Evolutionary conservation across 2,888 invertebrate genomes (phyloP).

Genomic region (Mesorhabditis spiculigera): DNA sequence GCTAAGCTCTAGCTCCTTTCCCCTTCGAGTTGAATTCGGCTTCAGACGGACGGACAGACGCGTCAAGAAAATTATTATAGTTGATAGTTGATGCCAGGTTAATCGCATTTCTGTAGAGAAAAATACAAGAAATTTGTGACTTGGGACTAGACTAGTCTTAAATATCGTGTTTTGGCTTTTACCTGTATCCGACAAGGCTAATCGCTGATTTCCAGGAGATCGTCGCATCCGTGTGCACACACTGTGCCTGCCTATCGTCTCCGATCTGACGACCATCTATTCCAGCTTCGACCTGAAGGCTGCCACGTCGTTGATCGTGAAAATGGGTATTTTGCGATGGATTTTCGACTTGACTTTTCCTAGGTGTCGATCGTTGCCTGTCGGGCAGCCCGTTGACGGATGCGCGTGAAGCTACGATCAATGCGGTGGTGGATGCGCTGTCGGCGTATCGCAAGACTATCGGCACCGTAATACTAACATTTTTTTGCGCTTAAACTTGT

Average conservation of each 20-base stretch:
- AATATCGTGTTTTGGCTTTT: background rate
- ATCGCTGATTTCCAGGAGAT: conserved; percentile 70
- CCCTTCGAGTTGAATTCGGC: too few relatives aligned
- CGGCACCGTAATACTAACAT: conserved; percentile 17
- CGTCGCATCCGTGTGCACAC: conserved; percentile 95
- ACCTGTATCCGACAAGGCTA: background rate
- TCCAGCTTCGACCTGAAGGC: conserved; percentile 82
- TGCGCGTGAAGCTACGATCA: conserved; percentile 91
- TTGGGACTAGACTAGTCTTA: background rate
- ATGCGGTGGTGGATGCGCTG: conserved; percentile 85
- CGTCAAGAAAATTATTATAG: too few relatives aligned
- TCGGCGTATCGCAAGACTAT: conserved; percentile 60
- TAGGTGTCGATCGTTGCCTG: conserved; percentile 84
- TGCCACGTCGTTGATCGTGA: conserved; percentile 80
- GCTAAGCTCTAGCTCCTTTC: too few relatives aligned
- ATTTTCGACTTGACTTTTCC: conserved; percentile 8
- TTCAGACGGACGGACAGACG: too few relatives aligned
- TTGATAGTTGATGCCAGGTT: too few relatives aligned
- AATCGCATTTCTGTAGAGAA: too few relatives aligned
- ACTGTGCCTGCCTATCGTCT: conserved; percentile 83
- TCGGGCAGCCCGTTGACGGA: conserved; percentile 74
- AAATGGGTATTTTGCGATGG: conserved; percentile 76
- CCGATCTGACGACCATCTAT: conserved; percentile 79
- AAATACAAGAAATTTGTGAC: background rate
- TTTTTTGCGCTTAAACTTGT: background rate